Evolutionary conservation across 2,888 invertebrate genomes (phyloP).

Genomic region (Sussaba pulchella): DNA sequence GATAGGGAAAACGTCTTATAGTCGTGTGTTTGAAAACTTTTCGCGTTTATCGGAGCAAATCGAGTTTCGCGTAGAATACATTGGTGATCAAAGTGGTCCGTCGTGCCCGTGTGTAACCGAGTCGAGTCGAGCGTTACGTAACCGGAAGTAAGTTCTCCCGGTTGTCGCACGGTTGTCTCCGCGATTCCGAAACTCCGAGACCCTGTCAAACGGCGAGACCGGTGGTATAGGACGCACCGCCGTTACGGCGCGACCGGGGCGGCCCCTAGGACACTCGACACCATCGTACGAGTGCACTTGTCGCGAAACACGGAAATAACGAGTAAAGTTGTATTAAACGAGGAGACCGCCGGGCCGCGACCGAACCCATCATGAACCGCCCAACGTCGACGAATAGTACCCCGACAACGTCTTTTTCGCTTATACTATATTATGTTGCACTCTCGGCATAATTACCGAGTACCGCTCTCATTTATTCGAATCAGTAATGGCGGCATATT

Average conservation of each 20-base stretch:
- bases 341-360: conserved; percentile 63
- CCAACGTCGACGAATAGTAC: too few species aligned
- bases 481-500: too few species aligned
- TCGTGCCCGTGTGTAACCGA: conserved; percentile 31
- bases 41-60: conserved; percentile 19
- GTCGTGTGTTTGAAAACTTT: conserved; percentile 16
- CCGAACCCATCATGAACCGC: conserved; percentile 21
- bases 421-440: too few species aligned
- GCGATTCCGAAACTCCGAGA: conserved; percentile 37
- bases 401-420: too few species aligned
- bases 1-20: neutral
- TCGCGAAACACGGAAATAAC: conserved; percentile 71
- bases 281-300: conserved; percentile 63
- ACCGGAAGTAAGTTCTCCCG: conserved; percentile 53
- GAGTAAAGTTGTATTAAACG: conserved; percentile 74
- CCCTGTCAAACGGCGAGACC: conserved; percentile 60
- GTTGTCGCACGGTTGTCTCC: conserved; percentile 34
- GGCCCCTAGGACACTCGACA: conserved; percentile 47
- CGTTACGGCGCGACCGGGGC: neutral
- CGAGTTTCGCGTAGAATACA: conserved; percentile 13
- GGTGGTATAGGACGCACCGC: too few species aligned
- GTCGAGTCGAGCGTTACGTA: conserved; percentile 45
- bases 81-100: conserved; percentile 26
- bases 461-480: too few species aligned
- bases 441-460: too few species aligned